Conservation (phyloP, 2,888 invertebrate species). For the Netelia melanura region DNA sequence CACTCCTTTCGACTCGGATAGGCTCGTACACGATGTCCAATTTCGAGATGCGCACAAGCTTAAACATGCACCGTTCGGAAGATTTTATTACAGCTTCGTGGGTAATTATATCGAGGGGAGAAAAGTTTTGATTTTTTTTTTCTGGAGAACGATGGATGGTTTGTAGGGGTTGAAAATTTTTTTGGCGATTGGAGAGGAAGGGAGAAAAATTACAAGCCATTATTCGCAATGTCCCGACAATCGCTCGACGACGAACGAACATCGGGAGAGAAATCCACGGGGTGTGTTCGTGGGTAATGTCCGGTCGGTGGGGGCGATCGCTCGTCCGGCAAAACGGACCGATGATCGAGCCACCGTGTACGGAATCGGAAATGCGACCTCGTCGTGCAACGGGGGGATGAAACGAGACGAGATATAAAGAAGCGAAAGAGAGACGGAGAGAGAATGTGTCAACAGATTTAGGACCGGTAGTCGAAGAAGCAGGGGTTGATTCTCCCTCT, state of each 20-base stretch:
- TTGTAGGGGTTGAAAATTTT: background rate
- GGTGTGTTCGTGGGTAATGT: slow-evolving; percentile 58
- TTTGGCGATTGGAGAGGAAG: background rate
- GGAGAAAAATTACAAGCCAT: background rate
- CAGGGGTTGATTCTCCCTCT: slow-evolving; percentile 40
- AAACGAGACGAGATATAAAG: slow-evolving; percentile 26
- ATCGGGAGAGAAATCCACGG: slow-evolving; percentile 38
- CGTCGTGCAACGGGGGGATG: slow-evolving; percentile 39
- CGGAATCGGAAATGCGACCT: slow-evolving; percentile 73
- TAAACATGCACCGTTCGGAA: background rate
- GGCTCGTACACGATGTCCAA: slow-evolving; percentile 39
- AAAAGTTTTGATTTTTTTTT: background rate
- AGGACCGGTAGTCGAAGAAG: slow-evolving; percentile 68
- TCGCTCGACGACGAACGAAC: background rate
- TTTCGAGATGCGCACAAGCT: background rate
- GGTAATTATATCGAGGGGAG: background rate
- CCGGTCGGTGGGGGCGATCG: slow-evolving; percentile 57
- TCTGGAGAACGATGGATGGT: background rate
- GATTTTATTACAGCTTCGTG: background rate
- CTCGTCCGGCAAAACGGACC: slow-evolving; percentile 67
- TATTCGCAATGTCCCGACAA: background rate
- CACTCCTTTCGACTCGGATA: slow-evolving; percentile 6
- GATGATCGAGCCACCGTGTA: slow-evolving; percentile 69
- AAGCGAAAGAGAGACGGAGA: slow-evolving; percentile 46
- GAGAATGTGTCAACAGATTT: slow-evolving; percentile 81